Evolutionary conservation across 2,888 invertebrate genomes (phyloP), one percentile per base, ranked within the genome.

Genomic region (Thera britannica): DNA sequence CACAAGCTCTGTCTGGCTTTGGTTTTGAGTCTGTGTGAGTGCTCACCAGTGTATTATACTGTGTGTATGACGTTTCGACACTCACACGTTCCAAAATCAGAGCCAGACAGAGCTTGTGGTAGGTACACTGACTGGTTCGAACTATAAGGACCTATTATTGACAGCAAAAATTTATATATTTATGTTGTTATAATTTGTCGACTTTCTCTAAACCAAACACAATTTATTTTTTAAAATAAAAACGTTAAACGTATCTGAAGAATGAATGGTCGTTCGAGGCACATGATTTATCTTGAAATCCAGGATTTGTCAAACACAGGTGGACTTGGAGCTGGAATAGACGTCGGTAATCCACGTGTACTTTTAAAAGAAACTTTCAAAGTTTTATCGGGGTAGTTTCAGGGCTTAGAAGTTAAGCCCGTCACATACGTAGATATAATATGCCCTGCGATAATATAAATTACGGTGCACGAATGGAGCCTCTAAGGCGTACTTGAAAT

Each of bases 261-360:
- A 71, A 72, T 68, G 68, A 75, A 73, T 75, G 72, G 72, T 56
- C 70, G 68, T 66, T 67, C 67, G 65, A 68, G 59, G 67, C 67
- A 58, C 66, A 72, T 74, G 72, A 75, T 75, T 75, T 74, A 75
- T 75, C 65, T 72, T 67, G 64, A 70, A 72, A 72, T 68, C 64
- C 68, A 67, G 70, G 72, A 75, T 75, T 75, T 74, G 72, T 75
- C 72, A 74, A 72, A 72, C 70, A 70, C 75, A 75, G 75, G 75
- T 75, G 75, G 75, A 74, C 69, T 69, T 74, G 62, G 72, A 71
- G 58, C 71, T 48, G 58, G 59, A n/a, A 71, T 72, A 72, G 68
- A 72, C 58, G 70, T 54, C 68, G 70, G 64, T 71, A 66, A 73
- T 73, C 67, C 54, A 69, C 55, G 52, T 67, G 61, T 61, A 68